Percentiles rank a stretch among this genome's conserved stretches.
phyloP scores from a whole-genome alignment of 2,797 vertebrate genomes.

The Pseudocheirus occidentalis region DNA sequence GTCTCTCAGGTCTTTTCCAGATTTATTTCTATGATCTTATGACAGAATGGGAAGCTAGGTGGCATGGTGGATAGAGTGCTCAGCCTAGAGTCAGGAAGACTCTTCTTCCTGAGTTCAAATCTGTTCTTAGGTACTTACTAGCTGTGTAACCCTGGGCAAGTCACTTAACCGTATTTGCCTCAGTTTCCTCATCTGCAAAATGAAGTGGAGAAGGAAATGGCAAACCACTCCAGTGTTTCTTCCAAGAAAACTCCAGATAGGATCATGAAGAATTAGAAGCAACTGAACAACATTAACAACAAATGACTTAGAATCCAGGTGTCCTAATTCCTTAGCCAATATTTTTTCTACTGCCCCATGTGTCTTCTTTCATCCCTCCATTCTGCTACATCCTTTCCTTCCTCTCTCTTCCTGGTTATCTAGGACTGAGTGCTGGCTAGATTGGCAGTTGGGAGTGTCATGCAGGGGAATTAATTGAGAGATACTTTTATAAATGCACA shows the following conservation, averaged over 20 bases:
- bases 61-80: background rate
- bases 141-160: background rate
- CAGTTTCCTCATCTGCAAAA: background rate
- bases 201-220: background rate
- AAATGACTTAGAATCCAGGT: background rate
- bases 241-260: background rate
- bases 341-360: background rate
- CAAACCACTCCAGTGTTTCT: background rate
- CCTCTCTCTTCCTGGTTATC: background rate
- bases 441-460: background rate
- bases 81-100: background rate
- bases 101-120: background rate
- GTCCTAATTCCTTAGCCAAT: background rate
- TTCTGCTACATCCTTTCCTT: rapidly evolving
- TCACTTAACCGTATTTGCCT: background rate
- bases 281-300: background rate
- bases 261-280: background rate
- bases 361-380: background rate
- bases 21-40: background rate
- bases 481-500: background rate
- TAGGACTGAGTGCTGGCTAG: background rate
- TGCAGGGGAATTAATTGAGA: background rate
- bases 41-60: background rate
- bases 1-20: background rate
- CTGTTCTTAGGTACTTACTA: background rate